Evolutionary conservation across 2,888 invertebrate species (phyloP).

Genomic region (Cotesia congregata): DNA sequence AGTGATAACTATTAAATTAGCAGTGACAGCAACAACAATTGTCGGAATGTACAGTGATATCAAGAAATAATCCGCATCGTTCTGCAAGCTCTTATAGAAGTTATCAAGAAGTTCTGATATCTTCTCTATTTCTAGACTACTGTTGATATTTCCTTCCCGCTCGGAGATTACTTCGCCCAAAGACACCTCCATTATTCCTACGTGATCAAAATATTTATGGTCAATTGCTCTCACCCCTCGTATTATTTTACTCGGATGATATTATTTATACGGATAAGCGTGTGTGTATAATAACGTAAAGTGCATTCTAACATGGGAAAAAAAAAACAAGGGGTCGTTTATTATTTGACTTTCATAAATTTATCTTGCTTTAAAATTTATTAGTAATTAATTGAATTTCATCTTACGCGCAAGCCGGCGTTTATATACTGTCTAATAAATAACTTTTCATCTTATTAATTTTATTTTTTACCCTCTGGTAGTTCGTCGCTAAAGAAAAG

Average conservation of each 20-base stretch:
- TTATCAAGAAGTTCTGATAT: slow-evolving; percentile 50
- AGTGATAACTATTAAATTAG: slow-evolving; percentile 78
- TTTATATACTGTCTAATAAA: slow-evolving; percentile 3
- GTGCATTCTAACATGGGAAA: neutral
- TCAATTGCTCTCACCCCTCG: neutral
- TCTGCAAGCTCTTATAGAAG: slow-evolving; percentile 55
- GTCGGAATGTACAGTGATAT: slow-evolving; percentile 77
- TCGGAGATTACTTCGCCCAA: neutral
- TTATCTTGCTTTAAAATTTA: neutral
- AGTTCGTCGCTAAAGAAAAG: neutral
- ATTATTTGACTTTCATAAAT: neutral
- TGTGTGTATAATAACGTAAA: neutral
- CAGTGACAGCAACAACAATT: slow-evolving; percentile 75
- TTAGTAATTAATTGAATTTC: neutral
- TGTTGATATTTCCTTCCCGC: slow-evolving; percentile 40
- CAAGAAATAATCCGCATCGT: slow-evolving; percentile 67
- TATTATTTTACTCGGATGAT: neutral
- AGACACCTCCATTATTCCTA: slow-evolving; percentile 19
- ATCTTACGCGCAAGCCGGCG: neutral
- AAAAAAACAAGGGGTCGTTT: neutral
- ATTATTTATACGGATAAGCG: slow-evolving; percentile 3
- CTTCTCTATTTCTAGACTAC: slow-evolving; percentile 45
- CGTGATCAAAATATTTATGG: slow-evolving; percentile 5
- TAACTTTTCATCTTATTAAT: slow-evolving; percentile 2
- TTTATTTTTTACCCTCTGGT: neutral